These are phyloP conservation scores for Ataeniobius toweri DNA, from an alignment of 2,797 vertebrate genomes.

Conservation along the genomic window DNA sequence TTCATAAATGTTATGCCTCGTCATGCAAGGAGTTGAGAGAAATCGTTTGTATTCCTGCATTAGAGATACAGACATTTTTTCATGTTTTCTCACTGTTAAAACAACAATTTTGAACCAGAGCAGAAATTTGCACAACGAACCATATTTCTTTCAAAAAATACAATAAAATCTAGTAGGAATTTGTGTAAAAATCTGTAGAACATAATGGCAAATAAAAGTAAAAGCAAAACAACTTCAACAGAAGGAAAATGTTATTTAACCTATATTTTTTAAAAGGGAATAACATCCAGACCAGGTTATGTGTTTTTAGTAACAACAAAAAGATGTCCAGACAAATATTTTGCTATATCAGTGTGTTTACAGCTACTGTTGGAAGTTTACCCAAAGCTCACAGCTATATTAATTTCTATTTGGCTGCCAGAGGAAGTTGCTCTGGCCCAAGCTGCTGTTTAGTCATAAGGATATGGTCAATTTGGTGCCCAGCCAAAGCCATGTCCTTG, in stretches of 20 bases:
- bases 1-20: background rate
- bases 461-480: constrained; percentile 57
- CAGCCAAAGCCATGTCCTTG: constrained; percentile 65
- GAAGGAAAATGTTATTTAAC: background rate
- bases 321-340: background rate
- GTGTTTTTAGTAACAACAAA: background rate
- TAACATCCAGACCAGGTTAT: background rate
- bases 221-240: background rate
- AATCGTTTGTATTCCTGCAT: background rate
- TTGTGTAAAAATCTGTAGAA: no score
- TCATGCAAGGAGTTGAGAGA: background rate
- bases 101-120: background rate
- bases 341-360: no score
- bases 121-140: background rate
- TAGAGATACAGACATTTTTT: background rate
- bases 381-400: constrained; percentile 48
- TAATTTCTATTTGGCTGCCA: constrained; percentile 60
- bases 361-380: constrained; percentile 9
- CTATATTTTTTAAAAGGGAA: background rate
- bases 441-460: constrained; percentile 69
- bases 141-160: background rate
- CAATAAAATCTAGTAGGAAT: background rate
- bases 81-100: background rate
- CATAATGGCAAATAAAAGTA: background rate
- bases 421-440: constrained; percentile 57